phyloP scores from a whole-genome alignment of 2,113 vertebrate genomes.

The Ageneiosus marmoratus region DNA sequence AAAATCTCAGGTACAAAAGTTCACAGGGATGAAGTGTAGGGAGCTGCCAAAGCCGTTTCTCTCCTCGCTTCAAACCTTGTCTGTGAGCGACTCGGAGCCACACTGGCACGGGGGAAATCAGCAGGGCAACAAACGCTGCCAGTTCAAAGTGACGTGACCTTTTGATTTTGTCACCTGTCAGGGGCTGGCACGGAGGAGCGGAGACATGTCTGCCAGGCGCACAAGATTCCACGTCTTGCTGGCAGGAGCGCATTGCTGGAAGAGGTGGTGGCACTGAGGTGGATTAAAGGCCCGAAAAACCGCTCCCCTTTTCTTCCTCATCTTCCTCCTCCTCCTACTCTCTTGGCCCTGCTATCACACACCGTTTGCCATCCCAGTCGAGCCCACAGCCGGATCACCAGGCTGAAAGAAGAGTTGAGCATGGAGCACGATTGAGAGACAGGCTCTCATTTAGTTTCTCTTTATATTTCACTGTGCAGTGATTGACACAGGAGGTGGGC shows the following conservation, averaged over 20 bases:
- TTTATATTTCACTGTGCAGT: slow-evolving; percentile 56
- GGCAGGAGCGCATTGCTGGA: slow-evolving; percentile 40
- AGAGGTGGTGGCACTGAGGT: slow-evolving; percentile 48
- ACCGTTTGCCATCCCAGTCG: slow-evolving; percentile 38
- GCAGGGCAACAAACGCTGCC: slow-evolving; percentile 89
- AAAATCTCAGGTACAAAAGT: slow-evolving; percentile 74
- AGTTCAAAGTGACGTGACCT: slow-evolving; percentile 98
- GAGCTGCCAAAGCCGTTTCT: slow-evolving; percentile 71
- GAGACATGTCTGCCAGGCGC: slow-evolving; percentile 68
- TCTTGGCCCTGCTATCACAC: slow-evolving; percentile 43
- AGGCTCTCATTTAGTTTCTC: slow-evolving; percentile 60
- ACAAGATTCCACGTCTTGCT: slow-evolving; percentile 46
- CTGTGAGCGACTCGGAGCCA: slow-evolving; percentile 71
- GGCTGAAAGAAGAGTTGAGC: slow-evolving; percentile 34
- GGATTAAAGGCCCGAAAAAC: slow-evolving; percentile 57
- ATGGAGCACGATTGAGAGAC: slow-evolving; percentile 44
- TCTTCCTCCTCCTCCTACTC: slow-evolving; percentile 31
- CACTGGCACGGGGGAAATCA: slow-evolving; percentile 89
- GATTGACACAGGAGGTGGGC: slow-evolving; percentile 54
- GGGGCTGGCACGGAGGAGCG: slow-evolving; percentile 74
- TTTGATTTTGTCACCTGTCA: slow-evolving; percentile 97
- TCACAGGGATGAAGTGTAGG: slow-evolving; percentile 69
- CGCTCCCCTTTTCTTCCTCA: slow-evolving; percentile 42
- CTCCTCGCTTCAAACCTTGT: slow-evolving; percentile 71
- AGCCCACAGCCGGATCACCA: slow-evolving; percentile 39